Percentiles rank a stretch among this genome's conserved stretches.
Evolutionary conservation across 1,140 invertebrate species (phyloP).

Genomic region (Aphelenchoides fujianensis): DNA sequence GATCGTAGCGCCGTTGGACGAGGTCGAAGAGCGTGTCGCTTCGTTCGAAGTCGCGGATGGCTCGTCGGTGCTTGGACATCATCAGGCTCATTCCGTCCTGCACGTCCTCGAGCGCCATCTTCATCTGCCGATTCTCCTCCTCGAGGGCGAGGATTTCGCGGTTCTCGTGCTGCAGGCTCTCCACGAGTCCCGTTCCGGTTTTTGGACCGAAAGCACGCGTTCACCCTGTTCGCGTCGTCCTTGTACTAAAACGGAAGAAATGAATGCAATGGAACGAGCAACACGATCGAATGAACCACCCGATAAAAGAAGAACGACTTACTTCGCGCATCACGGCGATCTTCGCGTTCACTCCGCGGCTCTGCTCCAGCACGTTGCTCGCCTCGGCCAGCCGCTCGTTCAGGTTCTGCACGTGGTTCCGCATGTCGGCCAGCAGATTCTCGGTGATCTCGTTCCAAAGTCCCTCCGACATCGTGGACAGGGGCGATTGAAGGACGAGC

Average conservation of each 20-base stretch:
- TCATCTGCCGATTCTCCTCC: slow-evolving; percentile 30
- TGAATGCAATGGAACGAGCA: not conserved
- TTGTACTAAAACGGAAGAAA: slow-evolving; percentile 24
- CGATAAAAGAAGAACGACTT: not conserved
- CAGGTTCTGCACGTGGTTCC: slow-evolving; percentile 3
- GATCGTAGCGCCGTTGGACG: not conserved
- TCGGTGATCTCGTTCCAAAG: slow-evolving; percentile 7
- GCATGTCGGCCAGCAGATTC: slow-evolving; percentile 4
- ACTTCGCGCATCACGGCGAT: slow-evolving; percentile 28
- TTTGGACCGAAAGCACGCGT: slow-evolving; percentile 24
- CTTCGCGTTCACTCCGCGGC: slow-evolving; percentile 17
- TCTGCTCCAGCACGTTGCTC: slow-evolving; percentile 7
- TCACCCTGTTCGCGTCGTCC: slow-evolving; percentile 10
- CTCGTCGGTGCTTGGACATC: slow-evolving; percentile 25
- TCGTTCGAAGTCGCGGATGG: slow-evolving; percentile 5
- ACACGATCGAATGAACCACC: not conserved
- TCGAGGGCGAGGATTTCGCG: slow-evolving; percentile 22
- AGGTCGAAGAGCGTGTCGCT: not conserved
- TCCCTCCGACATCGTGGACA: not conserved
- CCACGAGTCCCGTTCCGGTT: slow-evolving; percentile 16
- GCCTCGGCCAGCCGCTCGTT: slow-evolving; percentile 15
- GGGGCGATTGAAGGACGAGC: too few relatives aligned
- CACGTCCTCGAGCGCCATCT: slow-evolving; percentile 18
- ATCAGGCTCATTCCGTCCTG: slow-evolving; percentile 21
- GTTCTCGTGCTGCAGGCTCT: slow-evolving; percentile 25